These are phyloP conservation scores for Merops nubicus DNA, from an alignment of 2,113 vertebrate genomes.

Conservation along the genomic window DNA sequence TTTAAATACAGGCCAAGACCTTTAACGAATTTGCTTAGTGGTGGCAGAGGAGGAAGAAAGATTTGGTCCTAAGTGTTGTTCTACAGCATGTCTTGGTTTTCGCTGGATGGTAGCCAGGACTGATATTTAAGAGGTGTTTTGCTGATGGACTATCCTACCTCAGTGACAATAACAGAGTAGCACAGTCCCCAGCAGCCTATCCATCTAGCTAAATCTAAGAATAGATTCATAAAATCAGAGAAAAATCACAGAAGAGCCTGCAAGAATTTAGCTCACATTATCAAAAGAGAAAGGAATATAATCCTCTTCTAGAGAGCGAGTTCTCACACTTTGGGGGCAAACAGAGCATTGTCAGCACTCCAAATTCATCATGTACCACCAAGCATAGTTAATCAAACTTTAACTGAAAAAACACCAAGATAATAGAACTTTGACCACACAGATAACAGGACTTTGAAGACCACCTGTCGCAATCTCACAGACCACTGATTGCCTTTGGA, in stretches of 20 bases:
- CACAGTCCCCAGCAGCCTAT: conserved; percentile 59
- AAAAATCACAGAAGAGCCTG: conserved; percentile 55
- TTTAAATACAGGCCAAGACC: conserved; percentile 77
- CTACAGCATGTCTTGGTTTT: conserved; percentile 77
- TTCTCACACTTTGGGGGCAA: conserved; percentile 61
- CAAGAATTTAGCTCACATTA: conserved; percentile 8
- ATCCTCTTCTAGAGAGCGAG: conserved; percentile 6
- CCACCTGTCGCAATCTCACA: neutral
- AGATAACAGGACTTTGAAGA: neutral
- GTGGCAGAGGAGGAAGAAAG: conserved; percentile 75
- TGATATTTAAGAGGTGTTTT: conserved; percentile 80
- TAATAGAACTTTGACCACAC: neutral
- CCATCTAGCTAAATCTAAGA: conserved; percentile 69
- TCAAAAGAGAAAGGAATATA: conserved; percentile 26
- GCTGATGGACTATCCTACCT: conserved; percentile 73
- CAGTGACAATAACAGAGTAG: conserved; percentile 72
- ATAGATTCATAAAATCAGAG: conserved; percentile 73
- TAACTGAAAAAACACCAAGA: conserved; percentile 26
- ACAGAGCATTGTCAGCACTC: conserved; percentile 28
- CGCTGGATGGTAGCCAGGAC: conserved; percentile 75
- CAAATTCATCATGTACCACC: conserved; percentile 6
- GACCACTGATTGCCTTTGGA: neutral
- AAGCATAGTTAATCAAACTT: conserved; percentile 38
- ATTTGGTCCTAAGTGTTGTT: conserved; percentile 77
- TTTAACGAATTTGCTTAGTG: conserved; percentile 77